A percentile compares a stretch with the other conserved stretches of the same genome.
Conservation (phyloP, 2,888 invertebrate genomes). For the Lasioglossum figueresi region DNA sequence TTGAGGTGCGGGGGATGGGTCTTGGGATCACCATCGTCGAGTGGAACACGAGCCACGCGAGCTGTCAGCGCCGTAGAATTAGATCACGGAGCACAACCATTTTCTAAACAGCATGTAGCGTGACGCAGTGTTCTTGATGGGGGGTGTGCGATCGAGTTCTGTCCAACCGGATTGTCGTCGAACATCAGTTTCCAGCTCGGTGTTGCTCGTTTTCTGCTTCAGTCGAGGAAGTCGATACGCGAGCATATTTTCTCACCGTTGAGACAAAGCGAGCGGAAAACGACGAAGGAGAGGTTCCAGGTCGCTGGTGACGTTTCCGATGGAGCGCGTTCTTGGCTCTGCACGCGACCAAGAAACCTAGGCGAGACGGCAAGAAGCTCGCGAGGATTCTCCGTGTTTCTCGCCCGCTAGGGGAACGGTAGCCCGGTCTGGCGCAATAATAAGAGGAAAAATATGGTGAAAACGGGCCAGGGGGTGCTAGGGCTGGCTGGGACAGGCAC, state of each 20-base stretch:
- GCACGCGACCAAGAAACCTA: neutral
- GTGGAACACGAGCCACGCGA: conserved; percentile 34
- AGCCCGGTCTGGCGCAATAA: conserved; percentile 25
- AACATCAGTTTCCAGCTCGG: neutral
- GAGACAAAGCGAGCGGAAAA: conserved; percentile 53
- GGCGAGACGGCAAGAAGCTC: neutral
- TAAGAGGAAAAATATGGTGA: conserved; percentile 48
- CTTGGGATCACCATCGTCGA: neutral
- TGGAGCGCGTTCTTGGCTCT: conserved; percentile 21
- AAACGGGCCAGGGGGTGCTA: neutral
- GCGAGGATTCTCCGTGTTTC: conserved; percentile 4
- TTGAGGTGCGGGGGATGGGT: neutral
- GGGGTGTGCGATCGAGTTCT: neutral
- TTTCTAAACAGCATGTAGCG: neutral
- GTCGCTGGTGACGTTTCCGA: conserved; percentile 60
- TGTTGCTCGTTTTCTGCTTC: neutral
- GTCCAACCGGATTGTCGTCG: neutral
- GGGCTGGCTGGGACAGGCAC: conserved; percentile 5
- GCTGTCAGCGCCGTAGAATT: neutral
- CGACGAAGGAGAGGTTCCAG: conserved; percentile 55
- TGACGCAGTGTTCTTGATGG: neutral
- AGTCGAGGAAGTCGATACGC: neutral
- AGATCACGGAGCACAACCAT: neutral
- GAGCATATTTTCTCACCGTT: conserved; percentile 50
- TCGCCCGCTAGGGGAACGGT: neutral